A percentile compares a stretch with the other conserved stretches of the same genome.
Conservation (phyloP, 2,113 vertebrate genomes). For the Girardinichthys multiradiatus region DNA sequence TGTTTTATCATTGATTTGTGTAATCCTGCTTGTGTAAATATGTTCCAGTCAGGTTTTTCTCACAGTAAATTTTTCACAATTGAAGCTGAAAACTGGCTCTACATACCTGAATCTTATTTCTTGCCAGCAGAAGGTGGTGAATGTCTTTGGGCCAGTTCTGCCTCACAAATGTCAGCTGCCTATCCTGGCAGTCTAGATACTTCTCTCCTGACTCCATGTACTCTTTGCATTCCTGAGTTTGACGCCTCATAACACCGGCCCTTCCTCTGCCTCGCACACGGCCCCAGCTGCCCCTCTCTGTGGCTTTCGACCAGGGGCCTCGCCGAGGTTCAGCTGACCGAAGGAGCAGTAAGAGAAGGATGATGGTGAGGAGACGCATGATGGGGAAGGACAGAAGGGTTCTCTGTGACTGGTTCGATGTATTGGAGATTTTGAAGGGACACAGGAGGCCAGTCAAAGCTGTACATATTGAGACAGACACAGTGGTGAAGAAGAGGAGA, state of each 20-base stretch:
- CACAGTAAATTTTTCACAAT: not conserved
- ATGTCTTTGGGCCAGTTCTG: constrained; percentile 89
- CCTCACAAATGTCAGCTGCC: constrained; percentile 84
- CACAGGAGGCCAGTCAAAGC: constrained; percentile 72
- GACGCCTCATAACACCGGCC: constrained; percentile 81
- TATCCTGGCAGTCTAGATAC: constrained; percentile 93
- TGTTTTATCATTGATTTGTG: not conserved
- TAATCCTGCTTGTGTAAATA: not conserved
- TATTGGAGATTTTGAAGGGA: constrained; percentile 50
- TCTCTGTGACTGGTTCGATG: constrained; percentile 61
- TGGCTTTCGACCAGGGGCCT: constrained; percentile 49
- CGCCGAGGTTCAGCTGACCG: constrained; percentile 78
- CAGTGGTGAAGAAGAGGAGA: constrained; percentile 10
- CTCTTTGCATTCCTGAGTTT: constrained; percentile 84
- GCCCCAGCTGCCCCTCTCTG: constrained; percentile 38
- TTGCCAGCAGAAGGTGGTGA: constrained; percentile 91
- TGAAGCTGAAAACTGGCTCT: not conserved
- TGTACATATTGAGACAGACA: constrained; percentile 58
- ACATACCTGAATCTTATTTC: constrained; percentile 86
- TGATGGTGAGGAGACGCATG: constrained; percentile 84
- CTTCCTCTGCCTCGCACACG: constrained; percentile 69
- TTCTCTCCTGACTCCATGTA: constrained; percentile 89
- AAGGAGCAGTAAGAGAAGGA: constrained; percentile 85
- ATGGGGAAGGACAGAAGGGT: constrained; percentile 64
- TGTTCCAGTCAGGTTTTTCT: not conserved